Evolutionary conservation across 2,888 invertebrate species (phyloP).

Genomic region (Geophilus truncorum): DNA sequence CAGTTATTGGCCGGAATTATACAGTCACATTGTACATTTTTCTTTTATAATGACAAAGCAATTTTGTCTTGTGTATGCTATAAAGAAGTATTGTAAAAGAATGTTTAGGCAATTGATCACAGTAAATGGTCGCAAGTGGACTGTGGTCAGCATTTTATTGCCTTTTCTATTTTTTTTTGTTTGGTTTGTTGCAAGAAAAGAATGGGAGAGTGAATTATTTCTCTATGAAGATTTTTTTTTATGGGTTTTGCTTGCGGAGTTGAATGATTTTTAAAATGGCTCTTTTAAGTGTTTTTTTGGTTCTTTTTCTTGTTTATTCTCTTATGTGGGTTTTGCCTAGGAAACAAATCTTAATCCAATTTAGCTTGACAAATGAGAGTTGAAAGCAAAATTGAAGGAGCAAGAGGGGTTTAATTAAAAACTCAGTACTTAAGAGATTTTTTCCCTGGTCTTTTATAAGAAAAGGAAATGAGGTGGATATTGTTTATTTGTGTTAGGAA

Average conservation of each 20-base stretch:
- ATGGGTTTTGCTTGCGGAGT: background rate
- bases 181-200: background rate
- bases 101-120: background rate
- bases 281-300: background rate
- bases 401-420: constrained; percentile 16
- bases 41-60: background rate
- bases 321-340: background rate
- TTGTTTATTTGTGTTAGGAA: background rate
- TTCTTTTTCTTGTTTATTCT: background rate
- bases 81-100: background rate
- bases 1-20: background rate
- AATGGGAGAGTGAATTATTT: background rate
- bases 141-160: constrained; percentile 16
- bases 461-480: background rate
- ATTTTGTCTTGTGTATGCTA: background rate
- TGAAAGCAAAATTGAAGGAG: background rate
- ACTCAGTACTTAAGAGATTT: background rate
- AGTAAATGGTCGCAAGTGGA: background rate
- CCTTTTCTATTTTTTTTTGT: background rate
- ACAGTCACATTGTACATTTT: background rate
- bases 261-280: background rate
- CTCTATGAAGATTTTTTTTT: background rate
- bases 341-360: constrained; percentile 2
- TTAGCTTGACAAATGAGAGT: background rate
- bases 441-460: background rate